Evolutionary conservation across 2,797 vertebrate genomes (phyloP), one percentile per base, ranked within the genome.

Genomic region (Sternarchorhynchus goeldii): DNA sequence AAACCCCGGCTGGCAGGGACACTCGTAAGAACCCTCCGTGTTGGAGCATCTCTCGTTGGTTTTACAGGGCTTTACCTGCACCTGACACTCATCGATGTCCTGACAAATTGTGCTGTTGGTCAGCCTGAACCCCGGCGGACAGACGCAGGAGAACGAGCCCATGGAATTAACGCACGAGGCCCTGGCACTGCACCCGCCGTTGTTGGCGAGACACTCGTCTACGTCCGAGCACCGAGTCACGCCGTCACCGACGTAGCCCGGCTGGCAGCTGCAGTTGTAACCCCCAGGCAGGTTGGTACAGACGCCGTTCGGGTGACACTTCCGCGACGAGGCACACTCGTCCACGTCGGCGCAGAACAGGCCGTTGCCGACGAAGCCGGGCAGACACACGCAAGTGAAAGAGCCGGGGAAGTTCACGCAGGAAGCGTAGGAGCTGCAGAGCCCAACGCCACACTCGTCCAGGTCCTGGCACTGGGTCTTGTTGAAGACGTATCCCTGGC

Each of bases 61-160:
- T 4, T 83, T 77, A 65, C 94, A 95, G 1, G 85, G 87, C 41
- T 85, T 83, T 1, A 66, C 78, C 32, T 66, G 25, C 32, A 78
- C 72, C 56, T 81, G 45, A 56, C 94, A 95, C 79, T 95, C 94
- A 56, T 95, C 88, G 66, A 94, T 87, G 76, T 95, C 94, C 78
- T 89, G 85, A 73, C 94, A 95, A n/a, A 85, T 55, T 31, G 93
- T 94, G 39, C 2, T 31, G 78, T 95, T 95, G 4, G 93, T 53
- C 72, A 94, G 73, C 45, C 67, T 68, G 55, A 92, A 93, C 16
- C 94, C 94, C 2, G 65, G 1, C 4, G 77, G 82, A 74, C 94
- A 95, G 62, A 79, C 29, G 70, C 94, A 95, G 12, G 76, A 78
- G 75, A 93, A 95, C 71, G 94, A 94, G 12, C 93, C 94, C 16